Evolutionary conservation across 2,113 vertebrate genomes (phyloP).

Genomic region (Mellivora capensis): DNA sequence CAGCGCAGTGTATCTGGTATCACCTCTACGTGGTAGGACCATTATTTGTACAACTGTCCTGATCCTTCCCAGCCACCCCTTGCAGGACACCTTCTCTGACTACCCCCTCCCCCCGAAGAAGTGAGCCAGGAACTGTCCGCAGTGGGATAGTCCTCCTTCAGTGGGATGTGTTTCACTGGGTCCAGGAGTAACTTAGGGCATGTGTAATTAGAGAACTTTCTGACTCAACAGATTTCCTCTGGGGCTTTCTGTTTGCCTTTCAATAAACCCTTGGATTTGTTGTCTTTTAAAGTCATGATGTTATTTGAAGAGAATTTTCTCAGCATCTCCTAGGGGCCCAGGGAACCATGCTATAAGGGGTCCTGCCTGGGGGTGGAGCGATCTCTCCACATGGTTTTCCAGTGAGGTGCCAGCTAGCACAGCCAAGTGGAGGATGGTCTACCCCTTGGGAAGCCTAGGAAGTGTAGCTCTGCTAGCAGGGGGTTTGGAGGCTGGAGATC

Average conservation of each 20-base stretch:
- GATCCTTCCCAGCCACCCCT: neutral
- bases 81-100: neutral
- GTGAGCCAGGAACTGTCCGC: neutral
- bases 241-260: neutral
- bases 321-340: too few relatives aligned
- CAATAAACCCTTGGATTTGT: neutral
- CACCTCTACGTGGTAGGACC: neutral
- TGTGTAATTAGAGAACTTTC: neutral
- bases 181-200: neutral
- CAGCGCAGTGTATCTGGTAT: neutral
- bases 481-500: neutral
- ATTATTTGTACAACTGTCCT: neutral
- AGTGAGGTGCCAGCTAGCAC: neutral
- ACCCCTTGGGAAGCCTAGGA: neutral
- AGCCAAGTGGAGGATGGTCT: neutral
- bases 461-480: neutral
- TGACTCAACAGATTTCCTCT: neutral
- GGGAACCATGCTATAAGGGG: neutral
- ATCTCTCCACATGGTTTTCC: neutral
- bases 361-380: neutral
- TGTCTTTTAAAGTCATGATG: neutral
- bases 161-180: too few relatives aligned
- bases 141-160: neutral
- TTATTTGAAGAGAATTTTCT: neutral
- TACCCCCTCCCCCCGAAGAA: neutral